Conservation (phyloP, 2,113 vertebrate species). For the Athene noctua region DNA sequence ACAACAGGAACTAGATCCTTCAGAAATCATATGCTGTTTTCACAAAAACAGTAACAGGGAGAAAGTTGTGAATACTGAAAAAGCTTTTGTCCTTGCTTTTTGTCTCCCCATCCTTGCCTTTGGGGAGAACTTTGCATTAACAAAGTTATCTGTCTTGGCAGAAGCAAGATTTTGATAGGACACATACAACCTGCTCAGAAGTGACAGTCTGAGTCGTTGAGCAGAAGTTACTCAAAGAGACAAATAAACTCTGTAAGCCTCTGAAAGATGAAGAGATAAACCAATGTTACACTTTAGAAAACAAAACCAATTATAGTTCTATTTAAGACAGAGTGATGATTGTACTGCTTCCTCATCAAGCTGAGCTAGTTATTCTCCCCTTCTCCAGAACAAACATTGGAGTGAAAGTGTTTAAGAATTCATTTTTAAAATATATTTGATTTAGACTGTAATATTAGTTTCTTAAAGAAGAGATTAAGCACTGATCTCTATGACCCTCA, state of each 20-base stretch:
- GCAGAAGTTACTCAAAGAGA: background rate
- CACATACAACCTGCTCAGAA: background rate
- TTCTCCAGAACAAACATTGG: fast-evolving
- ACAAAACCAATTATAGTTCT: background rate
- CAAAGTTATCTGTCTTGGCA: background rate
- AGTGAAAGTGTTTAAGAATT: background rate
- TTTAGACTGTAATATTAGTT: background rate
- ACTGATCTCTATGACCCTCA: background rate
- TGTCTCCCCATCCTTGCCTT: background rate
- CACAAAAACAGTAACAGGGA: background rate
- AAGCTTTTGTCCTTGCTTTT: background rate
- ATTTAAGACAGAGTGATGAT: background rate
- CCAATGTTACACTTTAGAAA: background rate
- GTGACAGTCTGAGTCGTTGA: too few species aligned
- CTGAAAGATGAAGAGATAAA: background rate
- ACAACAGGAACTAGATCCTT: background rate
- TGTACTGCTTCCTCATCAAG: background rate
- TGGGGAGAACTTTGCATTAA: background rate
- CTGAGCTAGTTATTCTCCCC: background rate
- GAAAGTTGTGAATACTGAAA: background rate
- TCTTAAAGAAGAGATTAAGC: background rate
- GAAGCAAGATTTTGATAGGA: background rate
- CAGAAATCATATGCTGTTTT: background rate
- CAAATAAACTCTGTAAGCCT: background rate
- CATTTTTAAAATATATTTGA: background rate